These are phyloP conservation scores for Gyrodactylus salaris DNA, from an alignment of 1,140 invertebrate species.

Conservation along the genomic window DNA sequence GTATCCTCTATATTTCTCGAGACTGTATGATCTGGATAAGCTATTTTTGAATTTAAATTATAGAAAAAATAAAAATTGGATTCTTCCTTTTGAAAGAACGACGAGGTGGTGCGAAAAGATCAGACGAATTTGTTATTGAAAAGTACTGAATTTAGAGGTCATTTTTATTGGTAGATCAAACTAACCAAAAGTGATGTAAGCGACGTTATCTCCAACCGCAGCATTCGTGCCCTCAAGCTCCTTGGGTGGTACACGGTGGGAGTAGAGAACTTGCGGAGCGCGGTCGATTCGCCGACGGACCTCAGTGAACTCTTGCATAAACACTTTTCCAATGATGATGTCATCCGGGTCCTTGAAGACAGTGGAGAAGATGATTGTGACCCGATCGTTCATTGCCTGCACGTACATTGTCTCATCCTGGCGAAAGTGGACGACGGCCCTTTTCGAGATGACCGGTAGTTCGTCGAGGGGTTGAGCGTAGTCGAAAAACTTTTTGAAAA, in stretches of 20 bases:
- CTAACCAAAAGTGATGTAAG: conserved; percentile 89
- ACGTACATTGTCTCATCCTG: conserved; percentile 96
- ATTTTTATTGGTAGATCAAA: conserved; percentile 1
- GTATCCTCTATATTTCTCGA: too few relatives aligned
- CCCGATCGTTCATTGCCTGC: conserved; percentile 77
- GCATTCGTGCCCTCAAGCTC: conserved; percentile 73
- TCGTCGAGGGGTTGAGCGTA: conserved; percentile 67
- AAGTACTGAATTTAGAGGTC: neutral
- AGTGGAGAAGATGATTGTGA: conserved; percentile 93
- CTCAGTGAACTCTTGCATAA: conserved; percentile 89
- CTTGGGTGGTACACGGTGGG: conserved; percentile 66
- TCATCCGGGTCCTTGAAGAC: conserved; percentile 93
- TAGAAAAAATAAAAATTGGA: too few relatives aligned
- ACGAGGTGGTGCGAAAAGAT: too few relatives aligned
- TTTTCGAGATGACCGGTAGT: conserved; percentile 32
- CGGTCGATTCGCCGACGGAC: conserved; percentile 77
- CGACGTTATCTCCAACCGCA: conserved; percentile 71
- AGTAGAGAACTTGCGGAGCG: conserved; percentile 38
- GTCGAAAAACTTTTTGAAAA: conserved; percentile 97
- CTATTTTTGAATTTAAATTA: too few relatives aligned
- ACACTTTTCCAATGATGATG: conserved; percentile 86
- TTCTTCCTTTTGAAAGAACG: too few relatives aligned
- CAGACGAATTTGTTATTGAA: neutral
- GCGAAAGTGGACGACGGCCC: conserved; percentile 85
- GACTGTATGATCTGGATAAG: too few relatives aligned